Conservation (phyloP, 2,888 invertebrate genomes). For the Coenonympha arcania region DNA sequence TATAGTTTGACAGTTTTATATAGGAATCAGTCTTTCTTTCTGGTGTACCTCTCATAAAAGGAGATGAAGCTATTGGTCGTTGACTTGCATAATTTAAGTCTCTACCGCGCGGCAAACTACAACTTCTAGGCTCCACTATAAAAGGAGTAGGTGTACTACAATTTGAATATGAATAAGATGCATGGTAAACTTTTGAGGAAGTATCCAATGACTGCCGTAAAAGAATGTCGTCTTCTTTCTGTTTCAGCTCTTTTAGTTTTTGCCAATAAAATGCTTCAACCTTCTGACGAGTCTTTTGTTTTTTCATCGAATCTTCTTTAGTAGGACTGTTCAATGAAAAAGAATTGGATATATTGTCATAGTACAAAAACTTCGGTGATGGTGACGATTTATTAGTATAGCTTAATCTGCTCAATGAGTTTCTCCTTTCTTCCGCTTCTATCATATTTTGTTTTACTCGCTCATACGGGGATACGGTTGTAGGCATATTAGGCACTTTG, state of each 20-base stretch:
- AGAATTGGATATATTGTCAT: slow-evolving; percentile 30
- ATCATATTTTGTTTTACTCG: slow-evolving; percentile 57
- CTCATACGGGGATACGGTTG: slow-evolving; percentile 61
- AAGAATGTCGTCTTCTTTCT: slow-evolving; percentile 75
- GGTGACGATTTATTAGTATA: slow-evolving; percentile 39
- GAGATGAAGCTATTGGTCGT: slow-evolving; percentile 38
- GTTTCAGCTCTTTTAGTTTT: slow-evolving; percentile 76
- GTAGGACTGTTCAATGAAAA: slow-evolving; percentile 26
- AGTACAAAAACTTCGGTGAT: slow-evolving; percentile 35
- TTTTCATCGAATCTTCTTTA: slow-evolving; percentile 44
- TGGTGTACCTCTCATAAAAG: slow-evolving; percentile 50
- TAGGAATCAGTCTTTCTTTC: slow-evolving; percentile 59
- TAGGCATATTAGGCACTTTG: slow-evolving; percentile 61
- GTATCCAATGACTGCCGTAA: slow-evolving; percentile 45
- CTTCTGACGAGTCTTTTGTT: slow-evolving; percentile 72
- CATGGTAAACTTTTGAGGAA: slow-evolving; percentile 35
- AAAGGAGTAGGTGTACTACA: slow-evolving; percentile 45
- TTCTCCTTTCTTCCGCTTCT: slow-evolving; percentile 58
- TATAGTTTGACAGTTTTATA: slow-evolving; percentile 36
- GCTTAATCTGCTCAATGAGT: slow-evolving; percentile 45
- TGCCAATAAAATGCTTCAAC: slow-evolving; percentile 81
- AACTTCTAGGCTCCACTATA: slow-evolving; percentile 42
- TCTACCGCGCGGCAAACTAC: slow-evolving; percentile 50
- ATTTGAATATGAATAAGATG: slow-evolving; percentile 35
- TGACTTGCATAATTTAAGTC: slow-evolving; percentile 42